A percentile compares a stretch with the other conserved stretches of the same genome.
Evolutionary conservation across 2,888 invertebrate species (phyloP).

Genomic region (Phorcus lineatus): DNA sequence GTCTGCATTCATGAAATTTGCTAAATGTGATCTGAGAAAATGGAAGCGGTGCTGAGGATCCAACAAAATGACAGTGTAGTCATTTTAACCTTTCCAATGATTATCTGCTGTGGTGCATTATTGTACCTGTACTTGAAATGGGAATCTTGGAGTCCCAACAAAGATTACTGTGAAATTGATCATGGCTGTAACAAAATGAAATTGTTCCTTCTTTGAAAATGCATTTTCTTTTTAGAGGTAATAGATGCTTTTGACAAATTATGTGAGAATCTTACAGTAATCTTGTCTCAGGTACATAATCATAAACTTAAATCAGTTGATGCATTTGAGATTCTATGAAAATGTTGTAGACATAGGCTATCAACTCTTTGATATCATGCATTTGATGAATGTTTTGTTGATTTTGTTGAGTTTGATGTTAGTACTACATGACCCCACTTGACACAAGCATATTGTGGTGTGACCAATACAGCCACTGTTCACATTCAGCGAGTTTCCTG

Average conservation of each 20-base stretch:
- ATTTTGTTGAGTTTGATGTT: not conserved
- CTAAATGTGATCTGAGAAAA: constrained; percentile 7
- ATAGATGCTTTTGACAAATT: not conserved
- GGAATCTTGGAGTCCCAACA: not conserved
- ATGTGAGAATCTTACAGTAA: not conserved
- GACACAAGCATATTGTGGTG: too few relatives aligned
- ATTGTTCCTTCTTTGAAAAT: not conserved
- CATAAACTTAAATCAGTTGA: not conserved
- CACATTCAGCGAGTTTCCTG: not conserved
- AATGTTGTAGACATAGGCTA: not conserved
- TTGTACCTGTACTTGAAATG: not conserved
- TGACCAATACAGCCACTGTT: too few relatives aligned
- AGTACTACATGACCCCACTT: not conserved
- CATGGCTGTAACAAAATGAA: not conserved
- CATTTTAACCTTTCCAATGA: not conserved
- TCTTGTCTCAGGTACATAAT: constrained; percentile 1
- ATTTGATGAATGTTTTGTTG: not conserved
- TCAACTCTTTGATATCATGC: not conserved
- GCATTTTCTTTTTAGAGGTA: too few relatives aligned
- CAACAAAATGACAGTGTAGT: not conserved
- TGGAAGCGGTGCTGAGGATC: constrained; percentile 5
- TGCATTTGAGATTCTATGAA: not conserved
- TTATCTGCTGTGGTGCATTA: constrained; percentile 6
- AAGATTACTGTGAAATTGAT: not conserved
- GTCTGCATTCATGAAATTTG: not conserved